Evolutionary conservation across 2,113 vertebrate genomes (phyloP).

Genomic region (Holacanthus passer): DNA sequence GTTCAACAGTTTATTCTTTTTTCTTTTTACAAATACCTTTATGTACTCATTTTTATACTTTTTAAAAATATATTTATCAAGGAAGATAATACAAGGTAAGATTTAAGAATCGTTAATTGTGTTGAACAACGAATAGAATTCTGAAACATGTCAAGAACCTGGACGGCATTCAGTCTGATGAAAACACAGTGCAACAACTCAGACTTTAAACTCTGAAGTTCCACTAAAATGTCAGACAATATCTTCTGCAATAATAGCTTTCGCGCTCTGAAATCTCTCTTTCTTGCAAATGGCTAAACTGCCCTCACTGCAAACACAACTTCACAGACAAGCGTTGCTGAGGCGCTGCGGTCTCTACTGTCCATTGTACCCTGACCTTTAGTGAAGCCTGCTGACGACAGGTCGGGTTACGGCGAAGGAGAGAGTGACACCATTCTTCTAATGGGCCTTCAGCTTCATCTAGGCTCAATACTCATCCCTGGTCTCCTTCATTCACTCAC

Average conservation of each 20-base stretch:
- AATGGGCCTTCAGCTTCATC: constrained; percentile 77
- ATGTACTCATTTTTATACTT: background rate
- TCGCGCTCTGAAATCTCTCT: background rate
- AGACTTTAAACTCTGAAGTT: background rate
- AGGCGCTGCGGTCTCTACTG: constrained; percentile 19
- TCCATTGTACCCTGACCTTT: constrained; percentile 73
- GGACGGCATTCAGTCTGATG: constrained; percentile 1
- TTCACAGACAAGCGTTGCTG: background rate
- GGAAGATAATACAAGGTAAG: background rate
- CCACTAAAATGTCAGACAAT: background rate
- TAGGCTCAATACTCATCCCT: constrained; percentile 69
- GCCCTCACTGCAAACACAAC: constrained; percentile 1
- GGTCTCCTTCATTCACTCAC: constrained; percentile 80
- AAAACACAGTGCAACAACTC: background rate
- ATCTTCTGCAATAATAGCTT: background rate
- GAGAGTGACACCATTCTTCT: constrained; percentile 79
- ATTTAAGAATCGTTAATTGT: background rate
- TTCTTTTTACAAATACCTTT: too few species aligned
- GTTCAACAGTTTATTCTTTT: too few species aligned
- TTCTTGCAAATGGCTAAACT: background rate
- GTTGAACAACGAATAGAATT: background rate
- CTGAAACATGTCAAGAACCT: background rate
- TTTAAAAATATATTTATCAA: background rate
- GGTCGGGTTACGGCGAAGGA: constrained; percentile 81
- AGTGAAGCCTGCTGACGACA: constrained; percentile 58